Base-by-base conservation (phyloP, 1,140 invertebrate species). In the Coelopa frigida region DNA sequence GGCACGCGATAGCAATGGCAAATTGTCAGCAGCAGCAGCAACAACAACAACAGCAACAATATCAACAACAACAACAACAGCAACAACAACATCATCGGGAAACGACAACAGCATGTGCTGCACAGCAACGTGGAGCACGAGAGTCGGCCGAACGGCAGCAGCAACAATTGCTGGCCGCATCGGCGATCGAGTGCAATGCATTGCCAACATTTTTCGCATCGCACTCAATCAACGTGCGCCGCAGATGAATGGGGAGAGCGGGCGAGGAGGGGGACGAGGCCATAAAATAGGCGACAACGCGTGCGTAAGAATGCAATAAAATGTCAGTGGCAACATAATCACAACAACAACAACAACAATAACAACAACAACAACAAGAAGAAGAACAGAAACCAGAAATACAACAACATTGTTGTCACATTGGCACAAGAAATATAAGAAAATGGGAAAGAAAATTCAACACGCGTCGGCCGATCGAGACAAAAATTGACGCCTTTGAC, bases 1-100 rank as follows among this genome's bases (percentile, higher is more conserved):
- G 40, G 40, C 40, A 42, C 40, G 40, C 40, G 40, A 42, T 42
- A 29, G 40, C 32, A 24, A 42, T 42, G 27, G 40, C 40, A 29
- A 42, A 42, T 42, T 42, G 40, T 42, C 32, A 29, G 27, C 40
- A 42, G 32, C 23, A 29, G 24, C 24, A 27, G 40, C 23, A 42
- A 42, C 15, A 42, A 42, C 24, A 42, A 42, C n/a, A n/a, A n/a
- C n/a, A n/a, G n/a, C n/a, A n/a, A n/a, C n/a, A n/a, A n/a, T n/a
- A 42, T 29, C 22, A 10, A 18, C 8, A 42, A 20, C 24, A 24
- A 29, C 32, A 31, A 29, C 40, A 12, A 42, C 27, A 23, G 12
- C 38, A 29, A 27, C 40, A 42, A n/a, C 40, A 22, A 24, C 24
- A 42, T 29, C 40, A 42, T 42, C 24, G 32, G 24, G 32, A 29